Evolutionary conservation across 2,797 vertebrate species (phyloP).

Genomic region (Apodemus agrarius): DNA sequence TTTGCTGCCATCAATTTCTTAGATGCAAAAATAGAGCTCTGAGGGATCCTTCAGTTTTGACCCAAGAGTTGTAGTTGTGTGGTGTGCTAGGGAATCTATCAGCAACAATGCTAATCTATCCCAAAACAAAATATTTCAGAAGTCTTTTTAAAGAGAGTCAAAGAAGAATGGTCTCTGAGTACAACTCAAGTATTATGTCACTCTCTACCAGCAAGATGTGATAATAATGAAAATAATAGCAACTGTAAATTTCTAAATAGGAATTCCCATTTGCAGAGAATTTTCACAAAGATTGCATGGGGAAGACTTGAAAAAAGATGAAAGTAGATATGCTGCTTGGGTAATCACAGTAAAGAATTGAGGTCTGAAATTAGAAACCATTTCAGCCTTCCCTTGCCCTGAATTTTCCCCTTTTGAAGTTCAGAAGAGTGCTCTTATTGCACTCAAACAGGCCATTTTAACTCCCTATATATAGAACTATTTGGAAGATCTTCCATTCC

Average conservation of each 20-base stretch:
- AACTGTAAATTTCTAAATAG: conserved; percentile 39
- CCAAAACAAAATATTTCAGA: not conserved
- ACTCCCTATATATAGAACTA: conserved; percentile 20
- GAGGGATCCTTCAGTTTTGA: not conserved
- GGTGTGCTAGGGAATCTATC: not conserved
- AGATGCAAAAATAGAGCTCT: not conserved
- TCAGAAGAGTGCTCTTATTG: conserved; percentile 16
- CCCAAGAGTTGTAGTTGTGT: not conserved
- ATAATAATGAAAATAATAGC: conserved; percentile 23
- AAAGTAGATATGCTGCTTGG: not conserved
- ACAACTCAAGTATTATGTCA: not conserved
- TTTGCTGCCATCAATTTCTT: not conserved
- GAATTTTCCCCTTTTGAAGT: conserved; percentile 54
- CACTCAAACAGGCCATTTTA: not conserved
- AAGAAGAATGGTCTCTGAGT: not conserved
- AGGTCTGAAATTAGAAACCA: conserved; percentile 48
- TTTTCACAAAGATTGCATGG: not conserved
- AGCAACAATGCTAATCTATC: not conserved
- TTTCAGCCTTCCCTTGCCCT: not conserved
- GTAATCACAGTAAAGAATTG: not conserved
- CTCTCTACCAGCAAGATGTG: not conserved
- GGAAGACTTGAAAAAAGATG: not conserved
- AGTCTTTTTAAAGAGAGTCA: not conserved
- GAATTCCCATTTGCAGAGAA: conserved; percentile 12
- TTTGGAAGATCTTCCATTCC: not conserved